Conservation (phyloP, 2,797 vertebrate genomes). For the Enteromius thamalakanensis region DNA sequence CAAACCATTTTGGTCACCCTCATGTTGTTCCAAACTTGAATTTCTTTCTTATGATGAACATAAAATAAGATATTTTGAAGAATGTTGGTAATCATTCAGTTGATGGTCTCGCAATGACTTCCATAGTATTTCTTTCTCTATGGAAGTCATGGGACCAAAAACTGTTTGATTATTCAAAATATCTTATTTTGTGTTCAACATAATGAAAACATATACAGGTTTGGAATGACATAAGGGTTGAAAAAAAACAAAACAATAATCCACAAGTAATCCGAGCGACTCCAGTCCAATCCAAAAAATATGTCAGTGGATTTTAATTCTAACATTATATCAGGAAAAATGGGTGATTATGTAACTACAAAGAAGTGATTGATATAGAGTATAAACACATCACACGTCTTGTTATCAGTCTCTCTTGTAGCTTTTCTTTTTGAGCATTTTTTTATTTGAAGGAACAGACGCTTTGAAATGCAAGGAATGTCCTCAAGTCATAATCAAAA, state of each 20-base stretch:
- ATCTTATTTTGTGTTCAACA: not conserved
- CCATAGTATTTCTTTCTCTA: not conserved
- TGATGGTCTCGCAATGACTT: not conserved
- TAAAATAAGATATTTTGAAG: not conserved
- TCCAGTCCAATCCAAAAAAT: not conserved
- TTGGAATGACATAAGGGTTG: not conserved
- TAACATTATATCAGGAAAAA: not conserved
- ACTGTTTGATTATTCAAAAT: not conserved
- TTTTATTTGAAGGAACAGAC: slow-evolving; percentile 12
- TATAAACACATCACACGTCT: not conserved
- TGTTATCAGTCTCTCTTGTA: not conserved
- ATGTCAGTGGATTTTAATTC: not conserved
- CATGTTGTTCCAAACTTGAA: no score
- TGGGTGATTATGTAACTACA: not conserved
- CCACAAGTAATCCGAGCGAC: not conserved
- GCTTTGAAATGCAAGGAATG: slow-evolving; percentile 23
- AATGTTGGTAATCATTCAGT: not conserved
- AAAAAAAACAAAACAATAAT: not conserved
- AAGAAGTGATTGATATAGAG: not conserved
- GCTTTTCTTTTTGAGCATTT: not conserved
- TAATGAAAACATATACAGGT: not conserved
- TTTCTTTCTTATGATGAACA: no score
- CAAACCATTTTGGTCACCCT: no score
- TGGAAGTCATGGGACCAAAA: not conserved
- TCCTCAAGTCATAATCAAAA: slow-evolving; percentile 20